Conservation (phyloP, 2,113 vertebrate species). For the Otocyon megalotis region DNA sequence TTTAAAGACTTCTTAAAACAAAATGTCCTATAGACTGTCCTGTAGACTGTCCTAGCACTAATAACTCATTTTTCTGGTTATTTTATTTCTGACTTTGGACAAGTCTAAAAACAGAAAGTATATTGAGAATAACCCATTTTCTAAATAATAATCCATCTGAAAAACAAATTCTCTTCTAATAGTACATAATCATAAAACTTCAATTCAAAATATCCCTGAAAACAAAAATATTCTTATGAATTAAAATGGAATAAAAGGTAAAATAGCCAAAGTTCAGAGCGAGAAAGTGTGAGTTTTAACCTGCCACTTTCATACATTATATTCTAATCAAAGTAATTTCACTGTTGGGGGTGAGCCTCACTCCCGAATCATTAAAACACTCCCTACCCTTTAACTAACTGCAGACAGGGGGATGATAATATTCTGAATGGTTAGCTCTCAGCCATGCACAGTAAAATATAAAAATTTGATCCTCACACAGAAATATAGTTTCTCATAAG, state of each 20-base stretch:
- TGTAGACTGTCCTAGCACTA: conserved; percentile 43
- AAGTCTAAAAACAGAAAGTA: conserved; percentile 46
- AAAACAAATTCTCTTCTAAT: conserved; percentile 31
- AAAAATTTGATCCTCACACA: conserved; percentile 58
- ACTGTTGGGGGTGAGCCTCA: background rate
- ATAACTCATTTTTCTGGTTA: conserved; percentile 51
- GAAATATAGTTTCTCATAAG: conserved; percentile 37
- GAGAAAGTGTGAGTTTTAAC: conserved; percentile 22
- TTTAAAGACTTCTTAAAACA: conserved; percentile 19
- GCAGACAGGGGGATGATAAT: background rate
- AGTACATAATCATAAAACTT: conserved; percentile 43
- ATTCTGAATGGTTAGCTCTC: background rate
- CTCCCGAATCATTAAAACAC: conserved; percentile 33
- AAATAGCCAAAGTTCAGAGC: conserved; percentile 29
- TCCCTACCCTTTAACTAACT: conserved; percentile 1
- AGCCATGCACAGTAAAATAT: conserved; percentile 1
- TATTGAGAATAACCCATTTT: conserved; percentile 14
- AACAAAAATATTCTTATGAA: conserved; percentile 59
- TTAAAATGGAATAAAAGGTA: conserved; percentile 60
- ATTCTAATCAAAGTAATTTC: conserved; percentile 37
- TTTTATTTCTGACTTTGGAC: conserved; percentile 31
- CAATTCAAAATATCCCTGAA: conserved; percentile 66
- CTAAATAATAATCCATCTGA: conserved; percentile 43
- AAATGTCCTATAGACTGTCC: background rate
- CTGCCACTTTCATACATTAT: conserved; percentile 38